phyloP scores from a whole-genome alignment of 2,888 invertebrate genomes.

The Eurois occulta region DNA sequence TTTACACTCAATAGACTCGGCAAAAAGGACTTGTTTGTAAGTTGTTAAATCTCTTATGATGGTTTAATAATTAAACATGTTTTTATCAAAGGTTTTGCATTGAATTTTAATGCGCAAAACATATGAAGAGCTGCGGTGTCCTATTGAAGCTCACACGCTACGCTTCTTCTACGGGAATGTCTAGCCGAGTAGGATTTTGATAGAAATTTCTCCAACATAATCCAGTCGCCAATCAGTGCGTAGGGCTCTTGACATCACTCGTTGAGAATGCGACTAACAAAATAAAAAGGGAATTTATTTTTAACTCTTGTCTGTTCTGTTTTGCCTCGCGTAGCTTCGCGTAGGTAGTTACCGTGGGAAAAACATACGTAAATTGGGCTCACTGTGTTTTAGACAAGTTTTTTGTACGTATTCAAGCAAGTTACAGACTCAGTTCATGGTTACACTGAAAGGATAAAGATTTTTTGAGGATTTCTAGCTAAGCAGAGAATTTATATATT shows the following conservation, averaged over 20 bases:
- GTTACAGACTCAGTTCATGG: neutral
- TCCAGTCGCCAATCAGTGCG: neutral
- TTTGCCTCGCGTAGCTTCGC: constrained; percentile 24
- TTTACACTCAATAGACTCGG: neutral
- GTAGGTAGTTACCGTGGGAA: constrained; percentile 26
- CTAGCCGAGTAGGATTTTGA: neutral
- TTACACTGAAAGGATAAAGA: neutral
- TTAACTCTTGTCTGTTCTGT: constrained; percentile 45
- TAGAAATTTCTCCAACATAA: constrained; percentile 13
- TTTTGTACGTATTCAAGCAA: neutral
- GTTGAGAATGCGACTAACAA: constrained; percentile 41
- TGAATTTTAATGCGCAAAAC: neutral
- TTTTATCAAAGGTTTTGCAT: neutral
- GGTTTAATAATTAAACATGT: neutral
- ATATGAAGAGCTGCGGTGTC: neutral
- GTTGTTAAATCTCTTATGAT: neutral
- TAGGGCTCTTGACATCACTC: constrained; percentile 52
- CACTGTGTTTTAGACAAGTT: neutral
- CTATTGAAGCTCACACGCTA: no score
- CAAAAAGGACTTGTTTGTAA: neutral
- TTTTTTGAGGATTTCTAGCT: no score
- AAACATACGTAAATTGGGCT: constrained; percentile 2
- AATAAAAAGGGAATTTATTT: constrained; percentile 67
- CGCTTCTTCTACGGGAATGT: no score
- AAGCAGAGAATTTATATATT: neutral